Base-by-base conservation (phyloP, 2,113 vertebrate genomes). In the Ptilonorhynchus violaceus region DNA sequence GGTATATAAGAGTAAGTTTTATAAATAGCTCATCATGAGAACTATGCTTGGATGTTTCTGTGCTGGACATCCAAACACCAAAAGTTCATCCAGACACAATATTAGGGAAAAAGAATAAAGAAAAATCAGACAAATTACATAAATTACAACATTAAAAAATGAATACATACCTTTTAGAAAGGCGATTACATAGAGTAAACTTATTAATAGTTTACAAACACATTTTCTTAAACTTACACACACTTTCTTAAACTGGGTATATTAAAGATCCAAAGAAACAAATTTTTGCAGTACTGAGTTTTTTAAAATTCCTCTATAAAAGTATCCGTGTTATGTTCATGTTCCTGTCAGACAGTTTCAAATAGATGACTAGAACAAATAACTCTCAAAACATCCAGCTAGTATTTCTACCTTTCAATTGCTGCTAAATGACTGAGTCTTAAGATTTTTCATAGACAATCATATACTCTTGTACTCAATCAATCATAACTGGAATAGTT, bases 191-290 rank as follows among this genome's bases (percentile, higher is more conserved):
- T 2, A 64, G 10, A 75, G 6, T 10, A 84, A 89, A 47, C 3
- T 52, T 60, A 72, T 6, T 23, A 76, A 25, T 13, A 68, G 18
- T 37, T 64, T 30, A 90, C 2, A 84, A 53, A 59, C 6, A 53
- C 4, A 22, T 11, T 35, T 77, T 15, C 37, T 58, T 78, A 69
- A 69, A 75, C 28, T 44, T 78, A 67, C 11, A 77, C 1, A 13
- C 0, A 0, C 5, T 56, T 66, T 52, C 42, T 46, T 66, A 52
- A 83, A 56, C n/a, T 10, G 7, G 30, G 2, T 25, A 82, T 22
- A 53, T 15, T 66, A 66, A 35, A 66, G 23, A 67, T 17, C 18
- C 15, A 47, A 63, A 84, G 13, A 72, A 56, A 35, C 15, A 35
- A 21, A 27, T 21, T 41, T 77, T 41, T 79, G 24, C 42, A 93